Evolutionary conservation across 2,888 invertebrate species (phyloP), one percentile per base, ranked within the genome.

Genomic region (Lamellibrachia satsuma): DNA sequence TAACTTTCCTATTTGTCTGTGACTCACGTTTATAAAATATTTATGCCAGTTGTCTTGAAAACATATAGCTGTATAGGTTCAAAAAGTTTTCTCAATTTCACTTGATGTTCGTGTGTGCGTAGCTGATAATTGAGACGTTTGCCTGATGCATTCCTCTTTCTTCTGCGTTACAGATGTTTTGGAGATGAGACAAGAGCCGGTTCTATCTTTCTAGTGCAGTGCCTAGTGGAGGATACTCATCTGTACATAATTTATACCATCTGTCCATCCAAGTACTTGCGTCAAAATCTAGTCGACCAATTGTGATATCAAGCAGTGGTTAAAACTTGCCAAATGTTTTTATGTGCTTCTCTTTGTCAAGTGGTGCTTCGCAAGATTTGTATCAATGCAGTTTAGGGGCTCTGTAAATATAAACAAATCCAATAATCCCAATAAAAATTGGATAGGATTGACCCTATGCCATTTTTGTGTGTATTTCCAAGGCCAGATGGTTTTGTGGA

Each of bases 191-290:
- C 75, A 75, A n/a, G 75, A 75, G 22, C 75, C 75, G 3, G 75
- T 75, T 75, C 75, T 75, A 75, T 22, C 75, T 75, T 75, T 75
- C 75, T 75, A 75, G 75, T 75, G 75, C 75, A 75, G 75, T 75
- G 75, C 75, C n/a, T 75, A 75, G 22, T 75, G 75, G 75, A 75
- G 75, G 75, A 75, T 55, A 9, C 75, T 75, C 75, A 15, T 75
- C 75, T 75, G 75, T 75, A 75, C 75, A 75, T 75, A 75, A 75
- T n/a, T 75, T 75, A 75, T 75, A 75, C 75, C 75, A 75, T 75
- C 75, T 75, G 75, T 75, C 75, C 75, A 75, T 75, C 75, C 75
- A 6, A 75, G 75, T 75, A 75, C 75, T 22, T 75, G 75, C 75
- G 22, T 75, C 75, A 75, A 22, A 75, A 75, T 75, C 75, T 75